These are phyloP conservation scores for Myiagra hebetior DNA, from an alignment of 2,113 vertebrate species.

Conservation along the genomic window DNA sequence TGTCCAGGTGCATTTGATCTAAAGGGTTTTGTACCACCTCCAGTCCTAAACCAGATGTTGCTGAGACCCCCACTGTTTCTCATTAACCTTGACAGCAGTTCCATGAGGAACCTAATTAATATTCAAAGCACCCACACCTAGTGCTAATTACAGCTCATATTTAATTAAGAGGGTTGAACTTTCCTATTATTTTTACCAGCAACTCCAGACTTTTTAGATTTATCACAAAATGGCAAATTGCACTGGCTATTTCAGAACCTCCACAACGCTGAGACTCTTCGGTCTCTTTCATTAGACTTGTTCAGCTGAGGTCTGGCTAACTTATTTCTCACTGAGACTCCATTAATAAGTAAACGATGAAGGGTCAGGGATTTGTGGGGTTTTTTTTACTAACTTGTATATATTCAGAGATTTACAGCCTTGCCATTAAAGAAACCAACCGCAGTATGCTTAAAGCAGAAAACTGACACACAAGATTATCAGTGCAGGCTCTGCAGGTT, in stretches of 20 bases:
- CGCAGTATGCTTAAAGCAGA: background rate
- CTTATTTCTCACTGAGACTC: background rate
- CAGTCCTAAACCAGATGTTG: conserved; percentile 75
- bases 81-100: conserved; percentile 77
- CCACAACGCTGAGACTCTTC: background rate
- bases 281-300: background rate
- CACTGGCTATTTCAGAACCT: background rate
- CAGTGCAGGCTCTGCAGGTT: background rate
- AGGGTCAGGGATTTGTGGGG: background rate
- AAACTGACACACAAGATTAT: background rate
- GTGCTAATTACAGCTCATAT: conserved; percentile 80
- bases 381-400: background rate
- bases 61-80: conserved; percentile 64
- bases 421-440: background rate
- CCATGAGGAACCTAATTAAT: conserved; percentile 73
- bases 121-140: conserved; percentile 71
- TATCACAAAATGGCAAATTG: background rate
- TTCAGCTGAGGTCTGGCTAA: background rate
- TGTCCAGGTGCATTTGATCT: background rate
- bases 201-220: conserved; percentile 31
- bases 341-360: background rate
- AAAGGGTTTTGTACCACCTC: background rate
- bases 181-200: conserved; percentile 51
- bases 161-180: conserved; percentile 78
- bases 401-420: background rate